Percentiles rank a stretch among this genome's conserved stretches.
Conservation (phyloP, 2,888 invertebrate species). For the Hypomecis atomaria region DNA sequence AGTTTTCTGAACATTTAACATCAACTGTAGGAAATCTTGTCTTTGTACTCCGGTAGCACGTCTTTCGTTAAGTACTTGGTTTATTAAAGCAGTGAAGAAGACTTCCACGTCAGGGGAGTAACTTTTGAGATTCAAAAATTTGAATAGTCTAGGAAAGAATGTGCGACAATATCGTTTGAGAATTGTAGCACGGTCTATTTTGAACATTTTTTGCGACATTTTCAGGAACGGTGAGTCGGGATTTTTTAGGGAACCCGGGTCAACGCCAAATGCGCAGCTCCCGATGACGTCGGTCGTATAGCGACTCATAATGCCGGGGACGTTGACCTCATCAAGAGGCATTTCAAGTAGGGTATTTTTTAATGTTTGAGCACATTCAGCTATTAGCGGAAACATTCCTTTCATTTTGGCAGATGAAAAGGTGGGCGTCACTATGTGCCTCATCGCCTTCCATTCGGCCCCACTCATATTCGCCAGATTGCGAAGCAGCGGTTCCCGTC, state of each 20-base stretch:
- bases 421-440: conserved; percentile 76
- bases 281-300: conserved; percentile 80
- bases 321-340: conserved; percentile 62
- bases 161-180: conserved; percentile 75
- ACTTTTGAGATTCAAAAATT: conserved; percentile 72
- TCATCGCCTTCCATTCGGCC: conserved; percentile 77
- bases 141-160: conserved; percentile 74
- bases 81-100: conserved; percentile 73
- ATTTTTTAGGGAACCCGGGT: conserved; percentile 72
- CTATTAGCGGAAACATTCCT: conserved; percentile 77
- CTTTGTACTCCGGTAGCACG: conserved; percentile 64
- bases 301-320: conserved; percentile 70
- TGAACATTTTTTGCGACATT: conserved; percentile 80
- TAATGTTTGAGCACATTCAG: conserved; percentile 70
- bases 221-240: conserved; percentile 72
- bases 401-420: conserved; percentile 82
- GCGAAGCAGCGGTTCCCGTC: conserved; percentile 74
- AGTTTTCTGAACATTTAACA: conserved; percentile 75
- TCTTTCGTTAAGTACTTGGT: conserved; percentile 71
- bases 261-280: conserved; percentile 78
- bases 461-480: conserved; percentile 80
- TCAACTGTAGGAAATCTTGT: conserved; percentile 77
- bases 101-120: conserved; percentile 73
- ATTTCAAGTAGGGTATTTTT: conserved; percentile 59
- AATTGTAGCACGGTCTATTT: conserved; percentile 64